phyloP scores from a whole-genome alignment of 2,888 invertebrate genomes.

The Ichneumon xanthorius region DNA sequence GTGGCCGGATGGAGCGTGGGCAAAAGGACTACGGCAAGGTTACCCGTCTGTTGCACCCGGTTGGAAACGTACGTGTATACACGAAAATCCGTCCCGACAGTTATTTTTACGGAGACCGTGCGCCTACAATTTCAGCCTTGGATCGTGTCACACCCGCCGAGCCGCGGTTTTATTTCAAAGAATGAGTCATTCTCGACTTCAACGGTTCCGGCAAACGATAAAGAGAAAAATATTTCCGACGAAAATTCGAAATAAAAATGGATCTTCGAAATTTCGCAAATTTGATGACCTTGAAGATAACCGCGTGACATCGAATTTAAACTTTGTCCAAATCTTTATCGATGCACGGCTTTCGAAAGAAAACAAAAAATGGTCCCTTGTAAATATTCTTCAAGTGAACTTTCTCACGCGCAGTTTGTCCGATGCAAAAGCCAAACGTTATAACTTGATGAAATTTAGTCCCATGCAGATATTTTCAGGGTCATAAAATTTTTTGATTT shows the following conservation, averaged over 20 bases:
- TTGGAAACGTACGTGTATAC: slow-evolving; percentile 64
- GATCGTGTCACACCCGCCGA: slow-evolving; percentile 27
- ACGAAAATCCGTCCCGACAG: slow-evolving; percentile 70
- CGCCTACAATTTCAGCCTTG: slow-evolving; percentile 45
- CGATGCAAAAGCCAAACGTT: too few relatives aligned
- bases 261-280: neutral
- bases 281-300: too few relatives aligned
- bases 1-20: slow-evolving; percentile 53
- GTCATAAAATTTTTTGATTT: neutral
- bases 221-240: neutral
- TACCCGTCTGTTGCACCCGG: slow-evolving; percentile 77
- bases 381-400: too few relatives aligned
- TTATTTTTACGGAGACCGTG: slow-evolving; percentile 76
- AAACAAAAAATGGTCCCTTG: too few relatives aligned
- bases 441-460: too few relatives aligned
- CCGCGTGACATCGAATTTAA: too few relatives aligned
- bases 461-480: too few relatives aligned
- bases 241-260: neutral
- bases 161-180: slow-evolving; percentile 41
- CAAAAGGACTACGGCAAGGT: slow-evolving; percentile 72
- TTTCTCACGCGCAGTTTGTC: too few relatives aligned
- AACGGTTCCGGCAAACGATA: neutral
- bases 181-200: slow-evolving; percentile 13
- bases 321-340: too few relatives aligned
- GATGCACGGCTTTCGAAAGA: too few relatives aligned